Base-by-base conservation (phyloP, 2,797 vertebrate species). In the Smutsia temminckii region DNA sequence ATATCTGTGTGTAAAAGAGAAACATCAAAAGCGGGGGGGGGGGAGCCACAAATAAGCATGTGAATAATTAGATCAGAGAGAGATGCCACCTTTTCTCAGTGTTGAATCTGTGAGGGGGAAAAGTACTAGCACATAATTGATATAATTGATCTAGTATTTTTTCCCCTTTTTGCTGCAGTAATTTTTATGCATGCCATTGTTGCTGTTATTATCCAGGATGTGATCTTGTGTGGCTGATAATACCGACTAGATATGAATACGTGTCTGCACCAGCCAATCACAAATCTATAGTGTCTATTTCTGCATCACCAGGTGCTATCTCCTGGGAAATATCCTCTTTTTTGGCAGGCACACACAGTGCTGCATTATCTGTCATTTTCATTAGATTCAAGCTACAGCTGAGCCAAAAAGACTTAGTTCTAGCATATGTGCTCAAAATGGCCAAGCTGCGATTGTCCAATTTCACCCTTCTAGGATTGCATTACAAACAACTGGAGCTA, bases 41-140 rank as follows among this genome's bases (percentile, higher is more conserved):
- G 21, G 51, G 32, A 63, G 91, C 95, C 97, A 91, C 34, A 72
- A 96, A 98, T 96, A 98, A 98, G 98, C 96, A 90, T 94, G 96
- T 96, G 97, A 98, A 98, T 99, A 99, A 99, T 99, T 99, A 99
- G 99, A 99, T 99, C 98, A 98, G 98, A 98, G 98, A 98, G 98
- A 98, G 98, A 98, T 98, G 98, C 98, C 97, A 98, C 98, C 97
- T 98, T 98, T 98, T 98, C 98, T 97, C 97, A 93, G 97, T 98
- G 98, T 98, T 97, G 98, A 98, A 98, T 98, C 98, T 97, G 98
- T 53, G 94, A 97, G 95, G 80, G 97, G 97, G 98, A 98, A 98
- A 99, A 98, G 98, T 99, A 98, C 98, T 98, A 98, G 98, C 98
- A 98, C 98, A 98, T 99, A 99, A 99, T 99, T 99, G 99, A 99